Percentiles rank a stretch among this genome's conserved stretches.
phyloP scores from a whole-genome alignment of 2,797 vertebrate genomes.

The Mus minutoides region DNA sequence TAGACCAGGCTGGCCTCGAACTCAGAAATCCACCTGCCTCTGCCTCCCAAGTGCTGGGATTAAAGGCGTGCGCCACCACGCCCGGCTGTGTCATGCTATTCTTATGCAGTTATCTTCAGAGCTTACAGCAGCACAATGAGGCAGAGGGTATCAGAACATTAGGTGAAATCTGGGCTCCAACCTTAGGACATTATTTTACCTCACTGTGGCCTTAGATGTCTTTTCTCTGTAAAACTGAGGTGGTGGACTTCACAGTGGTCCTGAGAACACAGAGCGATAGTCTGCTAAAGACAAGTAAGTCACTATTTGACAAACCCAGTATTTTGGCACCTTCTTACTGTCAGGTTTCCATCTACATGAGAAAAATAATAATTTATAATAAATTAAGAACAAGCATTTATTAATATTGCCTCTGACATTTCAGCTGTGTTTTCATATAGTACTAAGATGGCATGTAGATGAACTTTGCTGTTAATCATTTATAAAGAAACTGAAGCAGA shows the following conservation, averaged over 20 bases:
- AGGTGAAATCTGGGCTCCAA: not conserved
- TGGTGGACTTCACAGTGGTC: not conserved
- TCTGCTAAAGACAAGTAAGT: not conserved
- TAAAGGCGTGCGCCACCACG: no score
- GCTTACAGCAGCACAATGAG: constrained; percentile 7
- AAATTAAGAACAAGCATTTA: constrained; percentile 29
- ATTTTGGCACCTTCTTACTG: not conserved
- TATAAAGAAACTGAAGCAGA: not conserved
- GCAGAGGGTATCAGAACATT: constrained; percentile 29
- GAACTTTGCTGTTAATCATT: constrained; percentile 15
- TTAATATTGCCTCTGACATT: constrained; percentile 1
- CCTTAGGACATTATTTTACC: not conserved
- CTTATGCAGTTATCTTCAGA: constrained; percentile 17
- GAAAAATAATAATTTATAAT: constrained; percentile 10
- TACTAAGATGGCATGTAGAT: not conserved
- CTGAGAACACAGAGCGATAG: constrained; percentile 19
- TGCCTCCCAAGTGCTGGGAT: no score
- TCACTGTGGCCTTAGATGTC: not conserved
- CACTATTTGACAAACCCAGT: not conserved
- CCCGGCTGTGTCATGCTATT: not conserved
- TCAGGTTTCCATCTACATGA: not conserved
- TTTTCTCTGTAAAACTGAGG: constrained; percentile 52
- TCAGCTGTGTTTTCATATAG: not conserved
- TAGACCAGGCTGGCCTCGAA: no score
- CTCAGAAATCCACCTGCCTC: no score